Evolutionary conservation across 2,113 vertebrate species (phyloP).

Genomic region (Vireo altiloquus): DNA sequence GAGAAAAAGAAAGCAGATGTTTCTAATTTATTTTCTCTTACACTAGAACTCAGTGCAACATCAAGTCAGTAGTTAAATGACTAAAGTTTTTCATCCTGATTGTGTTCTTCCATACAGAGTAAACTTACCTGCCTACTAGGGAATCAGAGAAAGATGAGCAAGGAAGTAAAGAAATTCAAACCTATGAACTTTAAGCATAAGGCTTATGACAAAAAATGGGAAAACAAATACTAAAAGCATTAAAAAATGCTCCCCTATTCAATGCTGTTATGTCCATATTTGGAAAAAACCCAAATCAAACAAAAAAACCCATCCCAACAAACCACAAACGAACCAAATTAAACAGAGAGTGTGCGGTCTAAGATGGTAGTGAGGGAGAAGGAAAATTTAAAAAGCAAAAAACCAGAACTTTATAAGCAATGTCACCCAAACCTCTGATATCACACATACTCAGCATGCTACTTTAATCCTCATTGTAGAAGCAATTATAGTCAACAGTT

Average conservation of each 20-base stretch:
- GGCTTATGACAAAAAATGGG: background rate
- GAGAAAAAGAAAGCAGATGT: slow-evolving; percentile 26
- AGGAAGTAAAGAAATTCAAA: background rate
- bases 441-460: background rate
- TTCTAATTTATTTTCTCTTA: slow-evolving; percentile 14
- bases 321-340: background rate
- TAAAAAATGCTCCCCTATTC: background rate
- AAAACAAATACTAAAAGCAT: background rate
- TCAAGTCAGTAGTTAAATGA: slow-evolving; percentile 5
- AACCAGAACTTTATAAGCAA: background rate
- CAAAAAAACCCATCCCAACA: background rate
- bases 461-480: background rate
- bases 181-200: background rate
- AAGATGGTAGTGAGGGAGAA: background rate
- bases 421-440: background rate
- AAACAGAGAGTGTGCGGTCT: background rate
- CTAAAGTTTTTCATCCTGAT: background rate
- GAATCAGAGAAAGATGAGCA: background rate
- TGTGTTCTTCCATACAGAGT: background rate
- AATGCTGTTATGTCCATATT: background rate
- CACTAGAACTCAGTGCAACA: background rate
- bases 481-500: background rate
- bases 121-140: background rate
- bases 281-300: background rate
- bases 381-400: background rate